Percentiles rank a stretch among this genome's conserved stretches.
Evolutionary conservation across 2,888 invertebrate species (phyloP).

Genomic region (Drosophila birchii): DNA sequence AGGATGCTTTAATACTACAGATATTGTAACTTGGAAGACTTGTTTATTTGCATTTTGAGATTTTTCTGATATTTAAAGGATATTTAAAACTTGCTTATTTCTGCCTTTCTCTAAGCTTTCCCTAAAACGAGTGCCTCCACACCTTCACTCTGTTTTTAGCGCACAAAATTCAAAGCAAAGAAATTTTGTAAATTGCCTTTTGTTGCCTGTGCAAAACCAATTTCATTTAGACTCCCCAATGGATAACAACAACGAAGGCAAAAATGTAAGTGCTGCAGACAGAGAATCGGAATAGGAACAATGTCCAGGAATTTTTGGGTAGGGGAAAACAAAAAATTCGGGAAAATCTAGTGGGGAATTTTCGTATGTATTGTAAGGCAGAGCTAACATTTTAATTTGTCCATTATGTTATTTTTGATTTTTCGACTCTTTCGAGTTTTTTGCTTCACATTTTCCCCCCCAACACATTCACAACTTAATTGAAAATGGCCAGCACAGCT

Average conservation of each 20-base stretch:
- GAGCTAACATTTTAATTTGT: slow-evolving; percentile 72
- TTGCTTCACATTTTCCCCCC: slow-evolving; percentile 19
- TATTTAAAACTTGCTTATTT: background rate
- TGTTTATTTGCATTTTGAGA: background rate
- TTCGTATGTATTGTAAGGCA: slow-evolving; percentile 32
- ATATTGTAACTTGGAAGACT: background rate
- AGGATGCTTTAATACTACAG: no score
- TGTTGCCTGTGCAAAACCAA: slow-evolving; percentile 55
- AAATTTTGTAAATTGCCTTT: slow-evolving; percentile 36
- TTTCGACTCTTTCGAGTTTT: slow-evolving; percentile 44
- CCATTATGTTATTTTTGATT: slow-evolving; percentile 74
- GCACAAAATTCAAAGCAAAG: slow-evolving; percentile 22
- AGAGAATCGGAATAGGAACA: slow-evolving; percentile 12
- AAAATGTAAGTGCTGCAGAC: slow-evolving; percentile 38
- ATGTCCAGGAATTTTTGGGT: slow-evolving; percentile 20
- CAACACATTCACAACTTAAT: slow-evolving; percentile 52
- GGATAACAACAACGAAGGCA: slow-evolving; percentile 42
- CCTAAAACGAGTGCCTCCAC: slow-evolving; percentile 14
- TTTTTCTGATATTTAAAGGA: background rate
- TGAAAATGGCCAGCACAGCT: slow-evolving; percentile 58
- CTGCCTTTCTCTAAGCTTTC: background rate
- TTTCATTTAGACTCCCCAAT: slow-evolving; percentile 69
- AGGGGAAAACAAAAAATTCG: slow-evolving; percentile 16
- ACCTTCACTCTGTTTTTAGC: slow-evolving; percentile 14
- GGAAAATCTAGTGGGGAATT: slow-evolving; percentile 64